Evolutionary conservation across 2,113 vertebrate species (phyloP).

Genomic region (Bos indicus): DNA sequence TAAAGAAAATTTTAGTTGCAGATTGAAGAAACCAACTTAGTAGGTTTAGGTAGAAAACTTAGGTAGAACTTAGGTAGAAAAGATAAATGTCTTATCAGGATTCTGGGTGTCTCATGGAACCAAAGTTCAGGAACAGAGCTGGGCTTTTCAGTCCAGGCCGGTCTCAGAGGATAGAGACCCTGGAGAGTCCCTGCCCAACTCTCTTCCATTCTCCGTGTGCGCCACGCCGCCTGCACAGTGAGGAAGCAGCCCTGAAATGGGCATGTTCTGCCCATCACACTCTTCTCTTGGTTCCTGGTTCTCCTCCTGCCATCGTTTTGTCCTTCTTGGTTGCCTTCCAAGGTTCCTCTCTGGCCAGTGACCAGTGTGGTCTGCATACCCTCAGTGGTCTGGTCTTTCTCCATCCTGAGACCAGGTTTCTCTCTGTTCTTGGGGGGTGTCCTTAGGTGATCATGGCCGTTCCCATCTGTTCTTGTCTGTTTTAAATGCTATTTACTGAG

Average conservation of each 20-base stretch:
- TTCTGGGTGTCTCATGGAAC: background rate
- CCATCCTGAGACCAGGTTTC: background rate
- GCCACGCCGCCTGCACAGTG: rapidly evolving
- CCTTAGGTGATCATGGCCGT: background rate
- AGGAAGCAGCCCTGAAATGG: background rate
- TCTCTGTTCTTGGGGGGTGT: background rate
- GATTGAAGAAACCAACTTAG: background rate
- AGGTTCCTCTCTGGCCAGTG: too few relatives aligned
- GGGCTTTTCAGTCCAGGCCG: background rate
- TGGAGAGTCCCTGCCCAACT: background rate
- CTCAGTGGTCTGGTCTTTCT: background rate
- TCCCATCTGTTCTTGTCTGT: background rate
- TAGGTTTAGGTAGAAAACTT: too few relatives aligned
- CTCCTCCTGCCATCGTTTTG: background rate
- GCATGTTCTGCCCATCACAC: background rate
- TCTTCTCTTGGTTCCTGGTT: background rate
- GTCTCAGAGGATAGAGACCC: background rate
- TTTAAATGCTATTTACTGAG: background rate
- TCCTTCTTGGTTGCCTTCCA: background rate
- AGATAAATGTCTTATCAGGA: background rate
- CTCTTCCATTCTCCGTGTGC: background rate
- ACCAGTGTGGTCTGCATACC: too few relatives aligned
- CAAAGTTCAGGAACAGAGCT: background rate
- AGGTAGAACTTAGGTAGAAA: background rate
- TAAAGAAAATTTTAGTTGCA: background rate